Base-by-base conservation (phyloP, 2,888 invertebrate genomes). In the Synergus gifuensis region DNA sequence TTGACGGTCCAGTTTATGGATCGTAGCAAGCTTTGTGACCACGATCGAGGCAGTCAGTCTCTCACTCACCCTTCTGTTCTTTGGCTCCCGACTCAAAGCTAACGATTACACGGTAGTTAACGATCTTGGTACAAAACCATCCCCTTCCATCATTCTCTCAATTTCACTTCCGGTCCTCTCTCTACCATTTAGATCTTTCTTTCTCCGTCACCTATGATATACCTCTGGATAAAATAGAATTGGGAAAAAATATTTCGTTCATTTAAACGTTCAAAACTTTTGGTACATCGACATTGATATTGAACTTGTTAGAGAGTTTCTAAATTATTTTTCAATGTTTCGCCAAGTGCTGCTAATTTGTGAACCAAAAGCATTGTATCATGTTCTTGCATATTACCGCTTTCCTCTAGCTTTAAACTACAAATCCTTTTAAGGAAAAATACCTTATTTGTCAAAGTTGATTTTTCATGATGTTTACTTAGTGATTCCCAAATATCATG, bases 41-140 rank as follows among this genome's bases (percentile, higher is more conserved):
- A 81, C 62, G 81, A 77, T 79, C 81, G 82, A 81, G 81, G 78
- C 80, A 83, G 83, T 82, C 77, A 73, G 49, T 49, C 54, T n/a
- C n/a, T n/a, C n/a, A 12, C 69, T 46, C 82, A 82, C 77, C 76
- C 40, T 66, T 69, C 79, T 83, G 76, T 83, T 85, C 84, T 87
- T 85, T 80, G 78, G 76, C 81, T 81, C 78, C 81, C 77, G 79
- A 83, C 82, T 88, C 88, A 86, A 89, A 88, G 89, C 89, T 89
- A 90, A 89, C 89, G 89, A 90, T 90, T 90, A 89, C 87, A 86
- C 86, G 86, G 85, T 86, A 87, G 89, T 90, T 89, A 89, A 88
- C 87, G 89, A 90, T 87, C 83, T 81, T 82, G 82, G 84, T 83
- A 81, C 80, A 73, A 80, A 80, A 80, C 67, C 76, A 28, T 28